These are phyloP conservation scores for Heptranchias perlo DNA, from an alignment of 2,113 vertebrate species.

Conservation along the genomic window DNA sequence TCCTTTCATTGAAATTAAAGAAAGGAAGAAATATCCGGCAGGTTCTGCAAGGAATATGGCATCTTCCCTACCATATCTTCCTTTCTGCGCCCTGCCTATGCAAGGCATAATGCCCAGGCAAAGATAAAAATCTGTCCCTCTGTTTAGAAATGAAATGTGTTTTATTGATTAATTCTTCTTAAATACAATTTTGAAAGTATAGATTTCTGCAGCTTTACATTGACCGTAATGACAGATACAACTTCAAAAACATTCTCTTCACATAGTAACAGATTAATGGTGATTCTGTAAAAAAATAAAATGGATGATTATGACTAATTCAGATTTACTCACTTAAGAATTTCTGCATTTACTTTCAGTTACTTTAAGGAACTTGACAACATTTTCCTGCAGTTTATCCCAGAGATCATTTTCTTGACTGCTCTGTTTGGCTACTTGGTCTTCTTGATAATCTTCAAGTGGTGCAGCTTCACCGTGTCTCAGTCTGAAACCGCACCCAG, in stretches of 20 bases:
- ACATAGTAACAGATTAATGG: background rate
- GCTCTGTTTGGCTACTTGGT: slow-evolving; percentile 50
- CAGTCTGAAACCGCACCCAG: slow-evolving; percentile 46
- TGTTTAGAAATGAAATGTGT: background rate
- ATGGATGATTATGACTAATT: background rate
- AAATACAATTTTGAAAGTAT: background rate
- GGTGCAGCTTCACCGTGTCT: slow-evolving; percentile 40
- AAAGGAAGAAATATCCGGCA: background rate
- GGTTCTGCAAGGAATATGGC: background rate
- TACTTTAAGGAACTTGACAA: slow-evolving; percentile 44
- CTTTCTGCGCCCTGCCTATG: background rate
- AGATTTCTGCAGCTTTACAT: background rate
- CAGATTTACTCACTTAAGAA: background rate
- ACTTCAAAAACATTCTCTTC: background rate
- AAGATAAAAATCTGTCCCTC: background rate
- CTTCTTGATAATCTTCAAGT: slow-evolving; percentile 50
- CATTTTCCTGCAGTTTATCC: slow-evolving; percentile 47
- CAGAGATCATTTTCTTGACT: slow-evolving; percentile 48
- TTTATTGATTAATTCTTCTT: background rate
- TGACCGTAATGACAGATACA: background rate
- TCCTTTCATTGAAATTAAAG: background rate
- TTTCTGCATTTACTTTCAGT: slow-evolving; percentile 39
- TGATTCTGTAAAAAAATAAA: background rate
- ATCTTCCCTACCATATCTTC: background rate
- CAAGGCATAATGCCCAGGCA: background rate